A percentile compares a stretch with the other conserved stretches of the same genome.
phyloP scores from a whole-genome alignment of 1,140 invertebrate species.

The Phymorhynchus buccinoides region DNA sequence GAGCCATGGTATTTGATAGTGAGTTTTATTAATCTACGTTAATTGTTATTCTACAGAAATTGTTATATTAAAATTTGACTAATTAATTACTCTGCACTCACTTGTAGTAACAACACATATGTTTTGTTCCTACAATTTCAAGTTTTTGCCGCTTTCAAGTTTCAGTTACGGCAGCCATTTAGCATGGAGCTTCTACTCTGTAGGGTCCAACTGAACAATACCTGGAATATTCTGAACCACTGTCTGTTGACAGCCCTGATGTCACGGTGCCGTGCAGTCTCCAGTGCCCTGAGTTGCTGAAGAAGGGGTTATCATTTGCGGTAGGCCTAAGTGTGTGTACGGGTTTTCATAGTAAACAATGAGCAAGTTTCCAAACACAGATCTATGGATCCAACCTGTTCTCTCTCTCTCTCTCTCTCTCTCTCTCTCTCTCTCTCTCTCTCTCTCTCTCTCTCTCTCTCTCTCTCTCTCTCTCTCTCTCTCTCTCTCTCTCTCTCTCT shows the following conservation, averaged over 20 bases:
- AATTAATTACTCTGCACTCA: neutral
- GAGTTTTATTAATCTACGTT: too few relatives aligned
- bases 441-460: too few relatives aligned
- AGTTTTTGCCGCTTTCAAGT: neutral
- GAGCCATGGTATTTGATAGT: too few relatives aligned
- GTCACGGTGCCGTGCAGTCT: slow-evolving; percentile 62
- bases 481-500: too few relatives aligned
- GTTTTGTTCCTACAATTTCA: neutral
- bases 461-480: too few relatives aligned
- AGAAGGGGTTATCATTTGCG: slow-evolving; percentile 39
- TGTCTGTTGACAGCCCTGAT: slow-evolving; percentile 56
- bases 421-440: too few relatives aligned
- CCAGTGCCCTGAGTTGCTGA: slow-evolving; percentile 62
- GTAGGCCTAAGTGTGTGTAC: slow-evolving; percentile 52
- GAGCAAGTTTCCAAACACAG: too few relatives aligned
- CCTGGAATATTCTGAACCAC: too few relatives aligned
- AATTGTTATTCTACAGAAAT: too few relatives aligned
- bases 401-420: too few relatives aligned
- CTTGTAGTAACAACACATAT: neutral
- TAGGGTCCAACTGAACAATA: neutral
- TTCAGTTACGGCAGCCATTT: neutral
- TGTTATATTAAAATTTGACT: neutral
- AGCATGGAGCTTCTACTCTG: neutral
- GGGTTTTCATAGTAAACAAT: neutral
- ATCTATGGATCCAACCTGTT: too few relatives aligned